Evolutionary conservation across 2,797 vertebrate genomes (phyloP), one percentile per base, ranked within the genome.

Genomic region (Sebastes cheni): DNA sequence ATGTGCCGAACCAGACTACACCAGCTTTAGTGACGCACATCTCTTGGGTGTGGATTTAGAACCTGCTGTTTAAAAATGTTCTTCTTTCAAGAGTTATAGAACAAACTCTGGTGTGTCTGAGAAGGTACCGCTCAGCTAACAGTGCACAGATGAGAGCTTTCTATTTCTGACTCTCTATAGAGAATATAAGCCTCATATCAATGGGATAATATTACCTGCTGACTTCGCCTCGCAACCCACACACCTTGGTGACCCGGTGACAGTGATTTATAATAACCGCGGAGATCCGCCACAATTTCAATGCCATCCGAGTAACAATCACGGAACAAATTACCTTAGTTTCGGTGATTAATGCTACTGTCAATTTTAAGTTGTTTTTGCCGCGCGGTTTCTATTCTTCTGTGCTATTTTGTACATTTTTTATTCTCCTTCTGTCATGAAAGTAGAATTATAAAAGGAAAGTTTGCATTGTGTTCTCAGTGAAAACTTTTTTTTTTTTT

Each of bases 401-500:
- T 72, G 14, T 36, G n/a, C 27, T 66, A 13, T 61, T 77, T 46
- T 59, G 13, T 61, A 20, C n/a, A 29, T 36, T 16, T 62, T 10
- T 42, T 66, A 52, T 25, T 12, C 5, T 52, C 25, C 50, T n/a
- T 34, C 14, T 65, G 13, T 34, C 22, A 30, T 60, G 60, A 80
- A 72, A 82, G 59, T 67, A 25, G 32, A 81, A 77, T 72, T 85
- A 66, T 66, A 64, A 67, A 50, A 46, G 12, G 9, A 59, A 82
- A 72, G 55, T 91, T 90, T 89, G 75, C 66, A 76, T 77, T 80
- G 27, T 81, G 30, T 80, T 88, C 65, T 81, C 65, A 72, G 81
- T 3, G 71, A 73, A 81, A 83, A 76, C 61, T 42, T 67, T 75
- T 55, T 77, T 71, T 68, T 68, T 84, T 18, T 74, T 46, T 30